phyloP scores from a whole-genome alignment of 2,888 invertebrate species.

The Amaurobius ferox region DNA sequence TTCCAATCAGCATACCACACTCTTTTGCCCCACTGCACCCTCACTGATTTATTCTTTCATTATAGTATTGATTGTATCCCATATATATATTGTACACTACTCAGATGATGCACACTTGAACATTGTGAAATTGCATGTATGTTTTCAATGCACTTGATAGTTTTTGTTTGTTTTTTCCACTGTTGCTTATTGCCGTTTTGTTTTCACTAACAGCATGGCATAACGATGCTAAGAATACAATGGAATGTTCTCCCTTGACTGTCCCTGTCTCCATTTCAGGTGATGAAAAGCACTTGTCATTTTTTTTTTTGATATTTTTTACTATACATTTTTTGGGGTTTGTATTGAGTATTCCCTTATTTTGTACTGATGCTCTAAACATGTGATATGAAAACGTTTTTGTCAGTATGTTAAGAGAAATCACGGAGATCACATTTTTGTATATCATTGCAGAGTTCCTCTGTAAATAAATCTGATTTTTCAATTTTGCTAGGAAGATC shows the following conservation, averaged over 20 bases:
- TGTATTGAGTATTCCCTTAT: conserved; percentile 20
- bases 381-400: no score
- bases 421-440: no score
- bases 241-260: conserved; percentile 73
- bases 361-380: background rate
- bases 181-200: conserved; percentile 61
- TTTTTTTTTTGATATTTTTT: background rate
- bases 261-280: conserved; percentile 71
- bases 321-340: background rate
- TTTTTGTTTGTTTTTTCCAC: conserved; percentile 36
- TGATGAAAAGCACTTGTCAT: conserved; percentile 32
- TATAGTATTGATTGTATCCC: background rate
- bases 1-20: background rate
- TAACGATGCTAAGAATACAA: conserved; percentile 72
- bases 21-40: background rate
- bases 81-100: conserved; percentile 1
- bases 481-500: no score
- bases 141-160: conserved; percentile 26
- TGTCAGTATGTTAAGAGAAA: no score
- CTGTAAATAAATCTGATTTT: no score
- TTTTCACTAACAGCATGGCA: conserved; percentile 72
- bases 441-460: no score
- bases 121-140: conserved; percentile 29
- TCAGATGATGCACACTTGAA: background rate
- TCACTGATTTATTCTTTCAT: background rate